Evolutionary conservation across 2,888 invertebrate species (phyloP).

Genomic region (Neria commutata): DNA sequence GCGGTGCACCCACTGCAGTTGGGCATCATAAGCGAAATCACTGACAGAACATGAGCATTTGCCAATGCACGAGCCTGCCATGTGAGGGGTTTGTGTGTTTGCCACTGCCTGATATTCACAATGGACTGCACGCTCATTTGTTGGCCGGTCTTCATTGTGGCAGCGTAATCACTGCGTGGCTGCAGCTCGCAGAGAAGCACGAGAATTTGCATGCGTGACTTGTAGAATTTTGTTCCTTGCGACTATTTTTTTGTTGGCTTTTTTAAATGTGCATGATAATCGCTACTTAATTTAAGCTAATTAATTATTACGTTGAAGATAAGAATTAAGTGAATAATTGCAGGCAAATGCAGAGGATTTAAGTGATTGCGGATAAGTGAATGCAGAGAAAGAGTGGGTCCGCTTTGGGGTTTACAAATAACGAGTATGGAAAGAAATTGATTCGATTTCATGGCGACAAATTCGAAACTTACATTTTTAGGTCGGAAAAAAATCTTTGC

Average conservation of each 20-base stretch:
- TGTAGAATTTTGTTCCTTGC: conserved; percentile 53
- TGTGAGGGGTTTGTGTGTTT: not conserved
- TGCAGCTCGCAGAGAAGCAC: conserved; percentile 42
- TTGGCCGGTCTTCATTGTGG: not conserved
- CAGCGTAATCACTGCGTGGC: not conserved
- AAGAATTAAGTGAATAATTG: conserved; percentile 52
- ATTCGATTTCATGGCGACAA: too few species aligned
- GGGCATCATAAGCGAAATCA: conserved; percentile 34
- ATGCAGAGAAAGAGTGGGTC: too few species aligned
- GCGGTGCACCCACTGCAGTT: not conserved
- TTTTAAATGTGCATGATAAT: conserved; percentile 49
- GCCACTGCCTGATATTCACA: not conserved
- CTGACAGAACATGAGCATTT: conserved; percentile 36
- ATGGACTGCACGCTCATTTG: not conserved
- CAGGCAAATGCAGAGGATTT: too few species aligned
- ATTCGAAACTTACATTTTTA: too few species aligned
- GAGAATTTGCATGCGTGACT: conserved; percentile 57
- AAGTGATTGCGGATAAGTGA: too few species aligned
- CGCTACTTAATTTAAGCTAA: conserved; percentile 59
- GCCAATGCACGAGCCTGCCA: conserved; percentile 8
- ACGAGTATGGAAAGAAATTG: too few species aligned
- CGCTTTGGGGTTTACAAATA: too few species aligned
- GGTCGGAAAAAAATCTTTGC: too few species aligned
- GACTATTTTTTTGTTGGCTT: conserved; percentile 29
- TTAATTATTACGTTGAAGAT: conserved; percentile 59